phyloP scores from a whole-genome alignment of 2,113 vertebrate species.

The Himantopus leucocephalus region DNA sequence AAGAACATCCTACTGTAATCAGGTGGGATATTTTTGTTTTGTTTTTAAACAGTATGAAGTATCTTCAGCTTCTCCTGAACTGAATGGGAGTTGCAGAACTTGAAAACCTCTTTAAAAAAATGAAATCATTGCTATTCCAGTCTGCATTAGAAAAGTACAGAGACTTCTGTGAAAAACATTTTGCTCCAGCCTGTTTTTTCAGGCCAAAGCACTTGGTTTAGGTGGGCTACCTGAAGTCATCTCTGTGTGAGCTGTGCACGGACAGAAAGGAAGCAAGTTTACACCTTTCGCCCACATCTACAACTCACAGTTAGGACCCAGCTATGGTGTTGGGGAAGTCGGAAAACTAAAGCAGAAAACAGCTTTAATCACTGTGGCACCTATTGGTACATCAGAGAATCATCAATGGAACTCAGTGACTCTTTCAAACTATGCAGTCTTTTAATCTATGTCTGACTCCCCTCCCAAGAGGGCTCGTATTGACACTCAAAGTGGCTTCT shows the following conservation, averaged over 20 bases:
- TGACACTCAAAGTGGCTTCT: neutral
- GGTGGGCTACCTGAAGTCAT: neutral
- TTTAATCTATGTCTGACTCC: neutral
- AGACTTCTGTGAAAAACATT: neutral
- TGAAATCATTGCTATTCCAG: neutral
- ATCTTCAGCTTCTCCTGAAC: neutral
- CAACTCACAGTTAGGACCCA: neutral
- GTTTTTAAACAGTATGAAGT: neutral
- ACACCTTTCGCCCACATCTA: neutral
- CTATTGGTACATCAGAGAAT: neutral
- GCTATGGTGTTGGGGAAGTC: neutral
- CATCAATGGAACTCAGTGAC: neutral
- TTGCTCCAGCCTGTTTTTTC: neutral
- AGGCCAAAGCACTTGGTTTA: neutral
- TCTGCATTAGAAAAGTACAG: neutral
- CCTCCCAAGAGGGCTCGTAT: neutral
- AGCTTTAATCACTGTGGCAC: neutral
- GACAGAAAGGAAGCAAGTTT: neutral
- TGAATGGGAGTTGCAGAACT: neutral
- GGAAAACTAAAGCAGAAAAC: neutral
- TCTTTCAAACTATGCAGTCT: neutral
- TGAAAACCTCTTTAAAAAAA: neutral
- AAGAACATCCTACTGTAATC: neutral
- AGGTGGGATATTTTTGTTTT: neutral
- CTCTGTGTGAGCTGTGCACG: neutral